Evolutionary conservation across 2,797 vertebrate genomes (phyloP).

Genomic region (Epinephelus malabaricus): DNA sequence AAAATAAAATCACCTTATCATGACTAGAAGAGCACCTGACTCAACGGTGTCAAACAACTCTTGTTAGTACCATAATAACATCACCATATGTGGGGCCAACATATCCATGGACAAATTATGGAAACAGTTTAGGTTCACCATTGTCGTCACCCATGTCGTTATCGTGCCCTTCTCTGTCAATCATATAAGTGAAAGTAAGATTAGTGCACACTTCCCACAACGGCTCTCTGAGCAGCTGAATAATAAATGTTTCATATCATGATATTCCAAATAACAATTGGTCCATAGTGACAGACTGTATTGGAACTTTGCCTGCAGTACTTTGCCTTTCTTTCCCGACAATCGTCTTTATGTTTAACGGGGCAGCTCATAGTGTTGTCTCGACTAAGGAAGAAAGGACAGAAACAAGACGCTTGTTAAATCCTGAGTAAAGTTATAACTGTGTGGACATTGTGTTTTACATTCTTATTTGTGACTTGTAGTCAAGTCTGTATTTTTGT

Average conservation of each 20-base stretch:
- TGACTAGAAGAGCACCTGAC: conserved; percentile 71
- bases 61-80: conserved; percentile 51
- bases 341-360: conserved; percentile 18
- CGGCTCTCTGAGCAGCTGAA: conserved; percentile 60
- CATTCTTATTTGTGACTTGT: conserved; percentile 26
- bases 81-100: conserved; percentile 25
- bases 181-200: conserved; percentile 73
- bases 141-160: not conserved
- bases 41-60: conserved; percentile 40
- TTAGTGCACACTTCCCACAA: conserved; percentile 69
- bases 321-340: conserved; percentile 30
- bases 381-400: conserved; percentile 15
- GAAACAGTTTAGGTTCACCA: conserved; percentile 30
- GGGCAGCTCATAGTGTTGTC: conserved; percentile 36
- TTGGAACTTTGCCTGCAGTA: conserved; percentile 33
- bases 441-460: conserved; percentile 38
- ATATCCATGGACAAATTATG: conserved; percentile 34
- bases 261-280: conserved; percentile 28
- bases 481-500: conserved; percentile 3
- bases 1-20: conserved; percentile 71
- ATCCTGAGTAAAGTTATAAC: conserved; percentile 63
- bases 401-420: conserved; percentile 38
- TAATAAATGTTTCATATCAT: conserved; percentile 39
- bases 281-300: conserved; percentile 41
- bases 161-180: conserved; percentile 51